phyloP scores from a whole-genome alignment of 2,797 vertebrate genomes.

The Streptopelia turtur region DNA sequence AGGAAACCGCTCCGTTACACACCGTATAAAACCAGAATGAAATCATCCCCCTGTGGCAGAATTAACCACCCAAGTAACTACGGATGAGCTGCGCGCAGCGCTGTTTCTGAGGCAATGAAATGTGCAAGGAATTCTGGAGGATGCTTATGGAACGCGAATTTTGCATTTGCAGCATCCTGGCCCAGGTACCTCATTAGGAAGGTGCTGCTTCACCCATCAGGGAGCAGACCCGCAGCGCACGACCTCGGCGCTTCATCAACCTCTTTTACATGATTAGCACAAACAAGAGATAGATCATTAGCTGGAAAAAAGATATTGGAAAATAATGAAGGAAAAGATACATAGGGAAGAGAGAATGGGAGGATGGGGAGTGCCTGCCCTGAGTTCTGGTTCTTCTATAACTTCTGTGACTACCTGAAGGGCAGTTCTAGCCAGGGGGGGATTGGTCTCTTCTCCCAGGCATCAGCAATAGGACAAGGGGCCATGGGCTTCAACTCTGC shows the following conservation, averaged over 20 bases:
- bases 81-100: neutral
- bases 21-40: neutral
- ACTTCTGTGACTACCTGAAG: no score
- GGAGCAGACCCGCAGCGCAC: neutral
- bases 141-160: neutral
- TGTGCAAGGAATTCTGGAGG: neutral
- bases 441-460: no score
- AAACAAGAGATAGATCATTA: neutral
- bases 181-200: neutral
- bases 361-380: neutral
- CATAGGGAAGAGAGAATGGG: neutral
- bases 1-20: neutral
- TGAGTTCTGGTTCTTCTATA: neutral
- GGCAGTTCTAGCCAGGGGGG: no score
- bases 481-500: no score
- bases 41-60: neutral
- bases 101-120: neutral
- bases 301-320: neutral
- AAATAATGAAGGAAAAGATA: neutral
- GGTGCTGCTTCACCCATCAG: neutral
- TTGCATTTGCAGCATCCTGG: neutral
- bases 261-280: neutral
- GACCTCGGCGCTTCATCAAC: neutral
- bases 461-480: no score
- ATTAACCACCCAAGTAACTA: neutral